A percentile compares a stretch with the other conserved stretches of the same genome.
Conservation (phyloP, 37 sponge, comb jelly and placozoan genomes). For the Sycon ciliatum region DNA sequence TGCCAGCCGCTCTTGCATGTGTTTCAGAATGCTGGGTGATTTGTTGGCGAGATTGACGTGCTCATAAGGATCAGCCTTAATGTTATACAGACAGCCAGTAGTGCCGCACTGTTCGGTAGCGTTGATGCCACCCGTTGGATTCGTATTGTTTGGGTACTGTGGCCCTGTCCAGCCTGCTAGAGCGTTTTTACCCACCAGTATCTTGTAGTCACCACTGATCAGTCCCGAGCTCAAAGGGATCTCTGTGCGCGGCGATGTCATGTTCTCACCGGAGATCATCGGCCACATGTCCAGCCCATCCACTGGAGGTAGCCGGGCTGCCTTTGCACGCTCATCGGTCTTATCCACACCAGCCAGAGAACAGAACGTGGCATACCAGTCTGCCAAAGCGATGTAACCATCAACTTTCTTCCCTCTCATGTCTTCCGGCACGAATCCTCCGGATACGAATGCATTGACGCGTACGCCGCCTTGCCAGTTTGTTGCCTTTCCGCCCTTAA, state of each 20-base stretch:
- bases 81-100: slow-evolving; percentile 31
- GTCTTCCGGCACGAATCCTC: slow-evolving; percentile 10
- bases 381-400: slow-evolving; percentile 15
- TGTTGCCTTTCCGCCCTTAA: slow-evolving; percentile 29
- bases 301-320: slow-evolving; percentile 25
- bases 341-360: slow-evolving; percentile 33
- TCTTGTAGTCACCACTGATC: slow-evolving; percentile 35
- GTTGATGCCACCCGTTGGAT: slow-evolving; percentile 21
- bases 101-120: slow-evolving; percentile 13
- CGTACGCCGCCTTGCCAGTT: slow-evolving; percentile 31
- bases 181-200: not conserved
- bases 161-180: slow-evolving; percentile 36
- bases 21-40: slow-evolving; percentile 20
- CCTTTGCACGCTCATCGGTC: slow-evolving; percentile 12
- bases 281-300: slow-evolving; percentile 29
- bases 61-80: slow-evolving; percentile 29
- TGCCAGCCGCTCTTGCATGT: slow-evolving; percentile 16
- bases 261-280: not conserved
- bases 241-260: slow-evolving; percentile 17
- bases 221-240: slow-evolving; percentile 12
- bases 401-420: slow-evolving; percentile 37
- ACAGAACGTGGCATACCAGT: slow-evolving; percentile 26
- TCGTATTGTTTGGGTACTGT: slow-evolving; percentile 24
- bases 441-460: slow-evolving; percentile 23
- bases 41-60: slow-evolving; percentile 1